Evolutionary conservation across 2,113 vertebrate genomes (phyloP), one percentile per base, ranked within the genome.

Genomic region (Origma solitaria): DNA sequence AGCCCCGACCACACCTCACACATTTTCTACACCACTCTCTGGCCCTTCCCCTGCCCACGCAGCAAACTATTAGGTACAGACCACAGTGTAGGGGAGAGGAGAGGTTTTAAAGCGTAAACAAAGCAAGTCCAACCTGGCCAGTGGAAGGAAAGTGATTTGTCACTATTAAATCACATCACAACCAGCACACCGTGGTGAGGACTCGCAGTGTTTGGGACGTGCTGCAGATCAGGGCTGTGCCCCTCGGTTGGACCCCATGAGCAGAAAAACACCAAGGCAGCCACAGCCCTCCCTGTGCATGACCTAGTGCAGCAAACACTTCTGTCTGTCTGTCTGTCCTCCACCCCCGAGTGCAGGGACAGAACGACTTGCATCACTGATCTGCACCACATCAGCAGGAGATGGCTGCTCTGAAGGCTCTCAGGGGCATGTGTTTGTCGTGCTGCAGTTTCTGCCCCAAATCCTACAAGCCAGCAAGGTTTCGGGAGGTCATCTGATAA

Each of bases 11-110:
- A 44, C 90, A 78, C 83, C 88, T 81, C 71, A 30, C 40, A 51
- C 6, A 25, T 73, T 62, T 80, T 54, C 54, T 9, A 2, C 62
- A 76, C 56, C 65, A 47, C 13, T 5, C 73, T 50, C 42, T 11
- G 58, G 56, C 53, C 66, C n/a, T 79, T 37, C 88, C 66, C 72
- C 93, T 88, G 75, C 95, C 94, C 88, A 93, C 80, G 16, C 50
- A 47, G 25, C 58, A 87, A 78, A 61, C 50, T 77, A n/a, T 33
- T 95, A 42, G 83, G 71, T 54, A 73, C 6, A 61, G 71, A 70
- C 38, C 58, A 31, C 56, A 54, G 30, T 1, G 35, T n/a, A 38
- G 50, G 28, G 47, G 65, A 66, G 16, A 45, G 22, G 71, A 80
- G 49, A 88, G 66, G 50, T 65, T 88, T 65, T 53, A 45, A 85